Percentiles rank a stretch among this genome's conserved stretches.
Conservation (phyloP, 1,140 invertebrate genomes). For the Pteromalus puparum region DNA sequence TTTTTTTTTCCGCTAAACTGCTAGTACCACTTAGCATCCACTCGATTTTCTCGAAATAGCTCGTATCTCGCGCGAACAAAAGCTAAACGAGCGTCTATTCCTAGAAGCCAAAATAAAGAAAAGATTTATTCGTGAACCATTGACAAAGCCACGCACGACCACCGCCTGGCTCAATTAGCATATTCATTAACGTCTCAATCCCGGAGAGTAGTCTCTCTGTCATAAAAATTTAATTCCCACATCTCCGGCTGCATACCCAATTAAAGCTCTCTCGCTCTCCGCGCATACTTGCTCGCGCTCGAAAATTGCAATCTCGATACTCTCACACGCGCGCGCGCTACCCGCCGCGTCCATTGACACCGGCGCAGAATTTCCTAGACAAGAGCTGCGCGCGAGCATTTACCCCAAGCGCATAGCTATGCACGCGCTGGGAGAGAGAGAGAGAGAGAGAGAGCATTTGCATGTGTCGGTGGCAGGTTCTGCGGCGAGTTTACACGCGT, state of each 20-base stretch:
- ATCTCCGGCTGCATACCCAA: background rate
- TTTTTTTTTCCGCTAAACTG: too few species aligned
- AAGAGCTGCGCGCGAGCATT: background rate
- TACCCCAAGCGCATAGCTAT: background rate
- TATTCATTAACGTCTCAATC: conserved; percentile 1
- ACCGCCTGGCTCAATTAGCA: background rate
- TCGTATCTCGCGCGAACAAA: background rate
- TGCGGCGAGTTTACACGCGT: background rate
- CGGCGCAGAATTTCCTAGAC: background rate
- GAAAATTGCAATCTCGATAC: background rate
- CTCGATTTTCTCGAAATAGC: too few species aligned
- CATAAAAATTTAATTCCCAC: background rate
- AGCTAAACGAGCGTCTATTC: background rate
- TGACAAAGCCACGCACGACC: background rate
- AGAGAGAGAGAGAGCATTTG: background rate
- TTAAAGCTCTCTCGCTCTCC: too few species aligned
- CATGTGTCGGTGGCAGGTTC: background rate
- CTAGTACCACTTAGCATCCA: too few species aligned
- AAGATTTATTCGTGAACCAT: background rate
- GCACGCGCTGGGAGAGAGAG: too few species aligned
- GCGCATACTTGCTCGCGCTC: background rate
- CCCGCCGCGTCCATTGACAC: background rate
- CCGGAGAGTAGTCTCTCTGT: background rate
- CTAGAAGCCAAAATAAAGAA: background rate
- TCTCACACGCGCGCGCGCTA: too few species aligned